Base-by-base conservation (phyloP, 1,140 invertebrate genomes). In the Papilio helenus region DNA sequence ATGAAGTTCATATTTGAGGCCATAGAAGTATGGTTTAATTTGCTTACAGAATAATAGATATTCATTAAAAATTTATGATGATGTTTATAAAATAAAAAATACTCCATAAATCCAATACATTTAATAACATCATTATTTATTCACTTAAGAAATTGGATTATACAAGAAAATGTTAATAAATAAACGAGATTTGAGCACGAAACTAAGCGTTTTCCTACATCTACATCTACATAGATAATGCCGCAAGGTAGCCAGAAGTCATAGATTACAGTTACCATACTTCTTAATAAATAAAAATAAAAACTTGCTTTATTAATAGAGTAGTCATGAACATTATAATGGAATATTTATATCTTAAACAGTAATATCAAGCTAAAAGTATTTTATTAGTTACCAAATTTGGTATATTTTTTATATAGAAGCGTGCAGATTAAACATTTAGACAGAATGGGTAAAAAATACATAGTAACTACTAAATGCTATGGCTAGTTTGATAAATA, bases 81-180 rank as follows among this genome's bases (percentile, higher is more conserved):
- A 46, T 46, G 14, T 46, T 2, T 14, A 12, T 16, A 4, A 51
- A 51, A 18, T 51, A 55, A 55, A 55, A n/a, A 16, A 49, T 3
- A 49, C 46, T 20, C 0, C 18, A n/a, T 55, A 2, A 55, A 55
- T 55, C n/a, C n/a, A 55, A 55, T 55, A 55, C 7, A 55, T 55
- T 55, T 55, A 55, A 55, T 55, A n/a, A 55, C 51, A 55, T n/a
- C n/a, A n/a, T n/a, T n/a, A n/a, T 49, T 55, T n/a, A 55, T 55
- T 55, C 1, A 55, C 18, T 55, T 20, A 20, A 20, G 1, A 55
- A 49, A 7, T 18, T 49, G 5, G 16, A 49, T 49, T 3, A 49
- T 55, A 55, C 51, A n/a, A 20, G 5, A n/a, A 20, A 9, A 20
- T 55, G 8, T 20, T 2, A 20, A 55, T 55, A 55, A 55, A 55